Base-by-base conservation (phyloP, 2,113 vertebrate species). In the Tautogolabrus adspersus region DNA sequence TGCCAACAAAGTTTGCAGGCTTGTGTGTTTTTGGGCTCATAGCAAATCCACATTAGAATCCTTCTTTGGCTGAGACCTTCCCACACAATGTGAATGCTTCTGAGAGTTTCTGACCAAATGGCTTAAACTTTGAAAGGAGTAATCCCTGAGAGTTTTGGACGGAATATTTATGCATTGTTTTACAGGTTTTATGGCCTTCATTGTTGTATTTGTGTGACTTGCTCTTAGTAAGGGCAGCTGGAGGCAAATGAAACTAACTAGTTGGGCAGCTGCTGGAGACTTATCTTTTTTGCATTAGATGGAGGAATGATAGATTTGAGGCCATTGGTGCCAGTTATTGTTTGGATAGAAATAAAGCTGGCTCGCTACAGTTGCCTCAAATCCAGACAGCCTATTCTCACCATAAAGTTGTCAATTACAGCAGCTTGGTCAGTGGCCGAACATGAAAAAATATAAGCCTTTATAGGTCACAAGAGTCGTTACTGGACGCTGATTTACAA, bases 1-100 rank as follows among this genome's bases (percentile, higher is more conserved):
- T 0, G 34, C 56, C 63, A 80, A 56, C 16, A 67, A 49, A 62
- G 64, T 63, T 23, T 18, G 10, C 40, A 16, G 38, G 26, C 40
- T 40, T 62, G 38, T 47, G 38, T 67, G 63, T 40, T 80, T 62
- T 57, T 30, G 56, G 38, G 38, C 26, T 3, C 2, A 6, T 5
- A 30, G 22, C 40, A 49, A 37, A 61, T 66, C 10, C 15, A 38
- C 38, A 38, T 61, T n/a, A 6, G 38, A 15, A 38, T 73, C 47
- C n/a, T 11, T 15, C 54, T 66, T 37, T 69, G 66, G 52, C 49
- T 26, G 42, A 64, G 47, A 16, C 23, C 16, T 21, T 59, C 55
- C 42, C 22, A 16, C 37, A 46, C 8, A 0, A 60, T 52, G 3
- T 52, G 49, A 52, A 52, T 52, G 18, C 19, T 6, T 52, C 13